phyloP scores from a whole-genome alignment of 2,797 vertebrate genomes.

The Adrianichthys oophorus region DNA sequence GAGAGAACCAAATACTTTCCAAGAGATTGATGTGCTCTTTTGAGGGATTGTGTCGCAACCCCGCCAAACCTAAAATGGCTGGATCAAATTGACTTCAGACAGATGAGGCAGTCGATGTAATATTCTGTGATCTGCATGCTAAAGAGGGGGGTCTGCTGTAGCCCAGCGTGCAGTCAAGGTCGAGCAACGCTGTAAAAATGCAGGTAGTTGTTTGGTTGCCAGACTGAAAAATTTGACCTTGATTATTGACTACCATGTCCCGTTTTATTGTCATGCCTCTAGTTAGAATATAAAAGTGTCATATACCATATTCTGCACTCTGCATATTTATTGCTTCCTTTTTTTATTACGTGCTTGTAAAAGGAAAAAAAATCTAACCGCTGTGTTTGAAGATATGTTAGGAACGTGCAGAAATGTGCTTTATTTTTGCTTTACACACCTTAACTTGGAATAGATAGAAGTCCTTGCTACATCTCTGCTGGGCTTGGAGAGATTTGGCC shows the following conservation, averaged over 20 bases:
- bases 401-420: constrained; percentile 21
- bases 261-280: constrained; percentile 68
- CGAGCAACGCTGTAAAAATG: constrained; percentile 71
- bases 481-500: constrained; percentile 74
- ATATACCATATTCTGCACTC: constrained; percentile 17
- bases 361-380: constrained; percentile 15
- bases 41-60: constrained; percentile 78
- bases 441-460: constrained; percentile 60
- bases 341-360: constrained; percentile 18
- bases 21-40: constrained; percentile 76
- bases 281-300: constrained; percentile 52
- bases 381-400: constrained; percentile 20
- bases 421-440: constrained; percentile 49
- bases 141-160: constrained; percentile 71
- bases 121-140: constrained; percentile 80
- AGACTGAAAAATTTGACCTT: constrained; percentile 80
- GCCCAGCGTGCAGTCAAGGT: constrained; percentile 73
- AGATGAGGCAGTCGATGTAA: constrained; percentile 78
- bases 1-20: constrained; percentile 74
- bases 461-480: constrained; percentile 65
- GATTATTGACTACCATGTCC: constrained; percentile 76
- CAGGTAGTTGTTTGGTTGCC: constrained; percentile 75
- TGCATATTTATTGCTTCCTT: constrained; percentile 26
- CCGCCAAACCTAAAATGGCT: constrained; percentile 78
- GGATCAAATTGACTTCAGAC: constrained; percentile 81